Base-by-base conservation (phyloP, 2,113 vertebrate genomes). In the Heteronetta atricapilla region DNA sequence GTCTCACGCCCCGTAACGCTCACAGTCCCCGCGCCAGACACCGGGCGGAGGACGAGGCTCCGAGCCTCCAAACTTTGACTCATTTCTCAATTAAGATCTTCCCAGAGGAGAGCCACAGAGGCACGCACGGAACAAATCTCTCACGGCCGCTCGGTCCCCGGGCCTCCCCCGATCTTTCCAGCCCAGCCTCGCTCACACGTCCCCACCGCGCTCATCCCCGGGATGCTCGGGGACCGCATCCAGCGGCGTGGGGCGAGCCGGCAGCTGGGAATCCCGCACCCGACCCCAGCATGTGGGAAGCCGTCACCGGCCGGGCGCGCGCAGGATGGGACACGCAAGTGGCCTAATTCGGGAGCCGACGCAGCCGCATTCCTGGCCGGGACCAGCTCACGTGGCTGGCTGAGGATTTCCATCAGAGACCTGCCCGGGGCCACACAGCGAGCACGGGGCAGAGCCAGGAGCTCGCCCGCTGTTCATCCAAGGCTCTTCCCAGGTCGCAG, bases 51-150 rank as follows among this genome's bases (percentile, higher is more conserved):
- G 77, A 68, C 67, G 85, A 75, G 83, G 83, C 92, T 91, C 76
- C 0, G 8, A 79, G 64, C 80, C 90, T 72, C 90, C 53, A 67
- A 91, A 81, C 62, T 93, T 96, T 91, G 96, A 96, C 90, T 97
- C 93, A 95, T 93, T 90, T 94, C 93, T 94, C 90, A 89, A 70
- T 88, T 81, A 96, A 86, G 31, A 10, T 90, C 83, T 95, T 93
- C 85, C 88, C 25, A 3, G 88, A 62, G 0, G 0, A 4, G 4
- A 86, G 79, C 75, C 28, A 19, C 52, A n/a, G 21, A 42, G 56
- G 34, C 82, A 63, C 17, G 2, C 77, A 84, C 4, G 86, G 94
- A 95, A 96, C 89, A 96, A 94, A 95, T 63, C 66, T 88, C 86
- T 88, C 94, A 95, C 2, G 13, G 64, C 17, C 62, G 3, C 28